A percentile compares a stretch with the other conserved stretches of the same genome.
Evolutionary conservation across 2,797 vertebrate genomes (phyloP).

Genomic region (Lithobates sylvaticus): DNA sequence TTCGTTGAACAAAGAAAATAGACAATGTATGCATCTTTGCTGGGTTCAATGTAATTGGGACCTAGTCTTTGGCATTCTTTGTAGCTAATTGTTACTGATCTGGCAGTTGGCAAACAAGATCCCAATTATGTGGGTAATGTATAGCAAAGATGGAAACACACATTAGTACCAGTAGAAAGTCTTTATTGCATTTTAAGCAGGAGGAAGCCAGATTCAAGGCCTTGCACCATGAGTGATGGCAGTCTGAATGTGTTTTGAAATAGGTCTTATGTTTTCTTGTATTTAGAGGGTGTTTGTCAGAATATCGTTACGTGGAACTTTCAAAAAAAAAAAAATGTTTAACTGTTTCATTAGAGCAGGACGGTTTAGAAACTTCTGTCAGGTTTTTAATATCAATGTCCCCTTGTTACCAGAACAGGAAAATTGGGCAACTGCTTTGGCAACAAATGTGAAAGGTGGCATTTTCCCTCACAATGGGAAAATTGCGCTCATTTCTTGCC

Average conservation of each 20-base stretch:
- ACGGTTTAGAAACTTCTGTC: no score
- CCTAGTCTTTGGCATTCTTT: conserved; percentile 1
- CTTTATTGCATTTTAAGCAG: conserved; percentile 13
- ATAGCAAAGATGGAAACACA: conserved; percentile 27
- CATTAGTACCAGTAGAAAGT: not conserved
- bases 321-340: no score
- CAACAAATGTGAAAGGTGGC: no score
- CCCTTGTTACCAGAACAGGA: no score
- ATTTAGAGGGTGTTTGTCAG: not conserved
- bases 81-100: conserved; percentile 36
- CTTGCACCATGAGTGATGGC: not conserved
- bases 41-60: conserved; percentile 4
- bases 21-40: not conserved
- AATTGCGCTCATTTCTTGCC: no score
- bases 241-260: not conserved
- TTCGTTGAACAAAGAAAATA: not conserved
- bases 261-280: not conserved
- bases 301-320: no score
- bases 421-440: no score
- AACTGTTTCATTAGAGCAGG: no score
- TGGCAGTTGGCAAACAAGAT: conserved; percentile 16
- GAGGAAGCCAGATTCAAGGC: conserved; percentile 1
- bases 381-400: no score
- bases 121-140: conserved; percentile 38
- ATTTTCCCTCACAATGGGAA: no score